Percentiles rank a stretch among this genome's conserved stretches.
Evolutionary conservation across 2,888 invertebrate species (phyloP).

Genomic region (Cotesia congregata): DNA sequence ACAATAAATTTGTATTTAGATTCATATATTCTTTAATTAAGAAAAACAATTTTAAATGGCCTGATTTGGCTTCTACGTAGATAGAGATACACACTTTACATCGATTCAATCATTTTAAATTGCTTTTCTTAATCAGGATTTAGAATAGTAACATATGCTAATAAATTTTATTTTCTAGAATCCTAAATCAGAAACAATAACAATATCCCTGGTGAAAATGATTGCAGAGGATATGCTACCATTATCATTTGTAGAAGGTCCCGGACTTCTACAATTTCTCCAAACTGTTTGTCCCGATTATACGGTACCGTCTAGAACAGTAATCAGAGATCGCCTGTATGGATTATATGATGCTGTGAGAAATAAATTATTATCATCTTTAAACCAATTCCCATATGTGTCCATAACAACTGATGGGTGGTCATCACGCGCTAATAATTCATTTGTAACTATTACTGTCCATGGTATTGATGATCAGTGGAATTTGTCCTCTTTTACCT

Average conservation of each 20-base stretch:
- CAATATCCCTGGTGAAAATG: conserved; percentile 21
- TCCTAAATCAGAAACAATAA: conserved; percentile 16
- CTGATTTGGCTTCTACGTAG: neutral
- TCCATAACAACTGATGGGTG: conserved; percentile 43
- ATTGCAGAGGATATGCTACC: conserved; percentile 27
- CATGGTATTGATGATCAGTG: conserved; percentile 33
- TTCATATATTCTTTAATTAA: neutral
- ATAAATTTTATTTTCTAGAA: neutral
- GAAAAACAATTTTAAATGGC: neutral
- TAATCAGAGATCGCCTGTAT: conserved; percentile 8
- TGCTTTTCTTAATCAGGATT: neutral
- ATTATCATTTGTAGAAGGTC: conserved; percentile 19
- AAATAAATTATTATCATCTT: conserved; percentile 2
- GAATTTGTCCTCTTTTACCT: conserved; percentile 28
- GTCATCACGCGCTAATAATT: conserved; percentile 27
- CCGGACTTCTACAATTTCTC: conserved; percentile 19
- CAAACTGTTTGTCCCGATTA: conserved; percentile 22
- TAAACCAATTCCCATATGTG: conserved; percentile 27
- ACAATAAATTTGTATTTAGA: neutral
- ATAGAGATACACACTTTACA: neutral
- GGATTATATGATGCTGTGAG: conserved; percentile 24
- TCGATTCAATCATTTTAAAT: neutral
- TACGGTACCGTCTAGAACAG: conserved; percentile 24
- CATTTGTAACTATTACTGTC: conserved; percentile 37
- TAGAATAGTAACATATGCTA: conserved; percentile 3